Evolutionary conservation across 2,888 invertebrate genomes (phyloP).

Genomic region (Hofmannophila pseudospretella): DNA sequence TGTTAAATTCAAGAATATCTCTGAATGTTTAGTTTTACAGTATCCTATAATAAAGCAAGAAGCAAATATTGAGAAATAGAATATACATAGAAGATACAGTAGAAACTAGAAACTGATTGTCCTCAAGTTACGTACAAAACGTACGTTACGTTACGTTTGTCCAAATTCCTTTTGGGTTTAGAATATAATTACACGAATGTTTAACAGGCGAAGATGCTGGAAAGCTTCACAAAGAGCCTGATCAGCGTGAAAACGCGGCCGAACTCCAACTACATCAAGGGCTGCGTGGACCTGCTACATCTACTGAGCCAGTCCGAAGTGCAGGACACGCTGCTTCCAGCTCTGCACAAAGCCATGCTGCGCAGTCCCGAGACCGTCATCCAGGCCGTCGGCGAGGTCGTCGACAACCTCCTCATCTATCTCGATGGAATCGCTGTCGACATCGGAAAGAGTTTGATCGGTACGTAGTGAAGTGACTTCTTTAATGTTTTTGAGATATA

Average conservation of each 20-base stretch:
- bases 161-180: no score
- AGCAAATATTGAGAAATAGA: no score
- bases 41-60: no score
- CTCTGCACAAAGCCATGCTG: conserved; percentile 93
- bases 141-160: no score
- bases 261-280: conserved; percentile 81
- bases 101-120: no score
- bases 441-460: conserved; percentile 89
- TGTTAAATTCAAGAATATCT: no score
- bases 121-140: no score
- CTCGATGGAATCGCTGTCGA: conserved; percentile 87
- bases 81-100: no score
- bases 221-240: conserved; percentile 85
- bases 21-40: no score
- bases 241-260: conserved; percentile 88
- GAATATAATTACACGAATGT: no score
- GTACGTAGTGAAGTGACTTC: conserved; percentile 48
- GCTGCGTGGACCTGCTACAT: conserved; percentile 81
- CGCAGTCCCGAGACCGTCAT: conserved; percentile 95
- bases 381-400: conserved; percentile 86
- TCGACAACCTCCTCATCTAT: conserved; percentile 84
- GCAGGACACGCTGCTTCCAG: conserved; percentile 85
- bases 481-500: no score
- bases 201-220: conserved; percentile 79
- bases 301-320: conserved; percentile 83